Evolutionary conservation across 1,140 invertebrate species (phyloP).

Genomic region (Aradophagus sp.): DNA sequence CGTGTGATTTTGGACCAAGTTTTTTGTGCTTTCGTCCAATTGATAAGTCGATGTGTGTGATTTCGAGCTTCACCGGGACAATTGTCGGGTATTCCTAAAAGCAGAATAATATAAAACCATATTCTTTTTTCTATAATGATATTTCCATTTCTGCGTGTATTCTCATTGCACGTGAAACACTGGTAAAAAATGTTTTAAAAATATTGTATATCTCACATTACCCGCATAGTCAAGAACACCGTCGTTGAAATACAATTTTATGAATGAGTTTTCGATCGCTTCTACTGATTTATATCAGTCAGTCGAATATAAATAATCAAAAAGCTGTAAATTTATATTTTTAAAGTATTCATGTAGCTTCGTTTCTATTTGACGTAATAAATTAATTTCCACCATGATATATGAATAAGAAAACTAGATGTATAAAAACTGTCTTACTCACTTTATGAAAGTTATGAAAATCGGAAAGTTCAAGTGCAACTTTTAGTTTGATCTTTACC

Average conservation of each 20-base stretch:
- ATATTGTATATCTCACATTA: slow-evolving; percentile 51
- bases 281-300: slow-evolving; percentile 40
- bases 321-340: slow-evolving; percentile 28
- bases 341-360: slow-evolving; percentile 4
- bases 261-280: slow-evolving; percentile 38
- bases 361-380: slow-evolving; percentile 40
- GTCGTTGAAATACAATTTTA: slow-evolving; percentile 47
- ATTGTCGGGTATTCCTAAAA: slow-evolving; percentile 38
- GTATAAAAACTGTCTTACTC: slow-evolving; percentile 12
- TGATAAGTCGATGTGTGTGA: no score
- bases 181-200: slow-evolving; percentile 51
- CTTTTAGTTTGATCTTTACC: no score
- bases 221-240: slow-evolving; percentile 46
- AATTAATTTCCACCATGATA: slow-evolving; percentile 57
- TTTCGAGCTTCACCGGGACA: no score
- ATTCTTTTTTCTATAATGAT: slow-evolving; percentile 42
- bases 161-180: slow-evolving; percentile 37
- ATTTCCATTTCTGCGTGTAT: slow-evolving; percentile 27
- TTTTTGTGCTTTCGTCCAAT: no score
- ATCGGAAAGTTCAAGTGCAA: no score
- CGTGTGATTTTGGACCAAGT: no score
- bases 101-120: slow-evolving; percentile 44
- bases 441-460: no score
- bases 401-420: slow-evolving; percentile 18
- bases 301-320: slow-evolving; percentile 41